phyloP scores from a whole-genome alignment of 2,797 vertebrate species.

The Mus caroli region DNA sequence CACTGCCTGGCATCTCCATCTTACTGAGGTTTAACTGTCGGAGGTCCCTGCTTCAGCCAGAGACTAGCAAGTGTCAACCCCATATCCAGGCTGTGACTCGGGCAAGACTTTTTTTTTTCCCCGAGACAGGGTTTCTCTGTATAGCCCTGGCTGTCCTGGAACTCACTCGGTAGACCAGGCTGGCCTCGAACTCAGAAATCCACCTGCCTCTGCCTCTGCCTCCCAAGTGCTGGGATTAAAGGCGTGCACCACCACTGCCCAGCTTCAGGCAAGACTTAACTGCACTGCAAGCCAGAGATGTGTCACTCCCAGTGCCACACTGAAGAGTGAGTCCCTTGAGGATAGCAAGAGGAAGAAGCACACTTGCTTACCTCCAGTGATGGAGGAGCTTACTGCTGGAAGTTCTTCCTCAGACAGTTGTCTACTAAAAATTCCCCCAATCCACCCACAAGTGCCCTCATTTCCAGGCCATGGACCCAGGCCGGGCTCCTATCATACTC shows the following conservation, averaged over 20 bases:
- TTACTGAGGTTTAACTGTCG: fast-evolving
- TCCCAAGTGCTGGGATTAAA: too few species aligned
- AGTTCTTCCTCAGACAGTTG: not conserved
- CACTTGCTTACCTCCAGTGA: not conserved
- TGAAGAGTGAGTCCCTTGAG: not conserved
- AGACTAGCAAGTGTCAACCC: not conserved
- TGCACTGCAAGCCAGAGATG: fast-evolving
- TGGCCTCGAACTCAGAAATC: too few species aligned
- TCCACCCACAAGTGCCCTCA: fast-evolving
- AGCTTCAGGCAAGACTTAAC: too few species aligned
- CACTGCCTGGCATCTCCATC: fast-evolving
- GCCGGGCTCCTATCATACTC: fast-evolving
- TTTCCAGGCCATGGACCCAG: not conserved
- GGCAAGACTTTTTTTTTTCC: too few species aligned
- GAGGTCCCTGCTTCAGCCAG: not conserved
- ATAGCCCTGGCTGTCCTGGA: too few species aligned
- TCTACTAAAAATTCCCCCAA: not conserved
- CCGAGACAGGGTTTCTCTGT: too few species aligned
- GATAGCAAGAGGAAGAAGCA: not conserved
- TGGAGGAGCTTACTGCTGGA: not conserved
- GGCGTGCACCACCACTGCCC: too few species aligned
- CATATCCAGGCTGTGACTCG: not conserved
- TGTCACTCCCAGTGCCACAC: fast-evolving
- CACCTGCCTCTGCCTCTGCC: too few species aligned
- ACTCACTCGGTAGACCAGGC: too few species aligned